Conservation (phyloP, 2,888 invertebrate genomes). For the Isotomurus palustris region DNA sequence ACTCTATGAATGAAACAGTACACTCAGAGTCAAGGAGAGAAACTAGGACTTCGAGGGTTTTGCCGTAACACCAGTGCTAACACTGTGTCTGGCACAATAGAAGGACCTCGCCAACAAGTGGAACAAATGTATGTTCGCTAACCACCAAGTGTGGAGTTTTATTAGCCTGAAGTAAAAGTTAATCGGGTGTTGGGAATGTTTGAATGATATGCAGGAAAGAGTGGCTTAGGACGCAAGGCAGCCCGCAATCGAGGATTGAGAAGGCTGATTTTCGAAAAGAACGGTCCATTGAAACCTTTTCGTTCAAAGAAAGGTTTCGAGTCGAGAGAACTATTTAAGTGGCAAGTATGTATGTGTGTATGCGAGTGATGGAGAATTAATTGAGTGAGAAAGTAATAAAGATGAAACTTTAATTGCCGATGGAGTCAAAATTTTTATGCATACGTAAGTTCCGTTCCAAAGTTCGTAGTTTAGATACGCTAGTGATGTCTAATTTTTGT, state of each 20-base stretch:
- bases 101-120: constrained; percentile 60
- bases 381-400: too few relatives aligned
- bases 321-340: constrained; percentile 5
- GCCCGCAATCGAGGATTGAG: constrained; percentile 7
- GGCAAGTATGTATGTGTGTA: too few relatives aligned
- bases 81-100: constrained; percentile 64
- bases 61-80: constrained; percentile 62
- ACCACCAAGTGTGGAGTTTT: too few relatives aligned
- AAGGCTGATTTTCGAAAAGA: background rate
- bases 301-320: background rate
- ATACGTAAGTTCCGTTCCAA: too few relatives aligned
- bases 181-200: too few relatives aligned
- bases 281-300: background rate
- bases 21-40: constrained; percentile 62
- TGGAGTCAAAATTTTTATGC: too few relatives aligned
- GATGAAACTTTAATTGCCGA: too few relatives aligned
- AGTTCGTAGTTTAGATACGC: too few relatives aligned
- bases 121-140: constrained; percentile 58
- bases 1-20: constrained; percentile 52
- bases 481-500: too few relatives aligned
- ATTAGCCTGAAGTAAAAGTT: too few relatives aligned
- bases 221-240: constrained; percentile 3
- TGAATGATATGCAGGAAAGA: background rate
- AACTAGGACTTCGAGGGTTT: constrained; percentile 64
- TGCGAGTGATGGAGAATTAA: too few relatives aligned